Evolutionary conservation across 2,113 vertebrate species (phyloP), one percentile per base, ranked within the genome.

Genomic region (Sebastes fasciatus): DNA sequence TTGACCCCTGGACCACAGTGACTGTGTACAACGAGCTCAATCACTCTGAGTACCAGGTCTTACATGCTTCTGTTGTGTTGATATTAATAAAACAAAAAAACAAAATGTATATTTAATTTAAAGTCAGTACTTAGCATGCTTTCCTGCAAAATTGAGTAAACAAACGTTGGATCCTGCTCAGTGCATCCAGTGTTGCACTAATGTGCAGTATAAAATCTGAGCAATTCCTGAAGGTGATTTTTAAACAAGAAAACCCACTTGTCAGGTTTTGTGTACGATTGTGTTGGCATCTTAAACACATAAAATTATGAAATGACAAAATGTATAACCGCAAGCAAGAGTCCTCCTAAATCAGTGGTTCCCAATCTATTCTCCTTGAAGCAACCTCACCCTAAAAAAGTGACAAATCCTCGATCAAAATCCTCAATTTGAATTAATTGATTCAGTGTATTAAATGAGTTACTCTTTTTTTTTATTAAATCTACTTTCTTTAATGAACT

Each of bases 1-100:
- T 89, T 5, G n/a, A 67, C 19, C 89, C 83, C 54, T 84, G 81
- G 80, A 88, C 92, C 58, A 92, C 90, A 43, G 91, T 95, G 49
- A 94, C 87, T 1, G 84, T 95, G n/a, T 95, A 92, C 89, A 91
- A 92, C 58, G 13, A 68, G n/a, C 83, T 77, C n/a, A 78, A 83
- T 16, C 70, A 6, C 52, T 84, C 81, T 0, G 80, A 89, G 14
- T 23, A 19, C 43, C 89, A 94, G 94, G 94, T 94, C 69, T 16
- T 23, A 63, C 46, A 1, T 61, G 54, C 21, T 75, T 34, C 12
- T 48, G 16, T 5, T 51, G 2, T 13, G 12, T 21, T 71, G 11
- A 34, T 12, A 19, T 61, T 23, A 1, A 17, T 10, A 23, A 6
- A 16, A 9, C 3, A 7, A 17, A 34, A 13, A 16, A 57, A 57